phyloP scores from a whole-genome alignment of 2,888 invertebrate genomes.

The Julus scanicus region DNA sequence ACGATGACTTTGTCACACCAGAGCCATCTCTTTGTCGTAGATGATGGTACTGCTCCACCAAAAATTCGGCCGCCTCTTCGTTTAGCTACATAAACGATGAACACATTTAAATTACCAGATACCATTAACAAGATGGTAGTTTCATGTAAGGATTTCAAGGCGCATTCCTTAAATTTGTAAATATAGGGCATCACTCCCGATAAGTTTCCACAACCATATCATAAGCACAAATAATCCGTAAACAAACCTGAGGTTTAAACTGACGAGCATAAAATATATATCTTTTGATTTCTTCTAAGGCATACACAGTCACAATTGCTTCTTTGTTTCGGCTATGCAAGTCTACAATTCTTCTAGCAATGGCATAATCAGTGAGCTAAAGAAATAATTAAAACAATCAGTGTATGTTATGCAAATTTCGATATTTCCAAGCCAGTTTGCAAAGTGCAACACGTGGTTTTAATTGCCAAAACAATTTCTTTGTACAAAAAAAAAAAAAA shows the following conservation, averaged over 20 bases:
- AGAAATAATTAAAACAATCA: constrained; percentile 36
- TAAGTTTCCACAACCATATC: constrained; percentile 59
- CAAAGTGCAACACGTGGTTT: neutral
- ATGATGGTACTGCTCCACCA: constrained; percentile 89
- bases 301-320: constrained; percentile 81
- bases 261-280: constrained; percentile 97
- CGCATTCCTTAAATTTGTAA: too few relatives aligned
- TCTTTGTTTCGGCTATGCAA: constrained; percentile 88
- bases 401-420: neutral
- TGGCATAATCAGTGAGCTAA: constrained; percentile 92
- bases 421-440: neutral
- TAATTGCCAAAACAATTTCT: neutral
- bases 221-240: too few relatives aligned
- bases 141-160: too few relatives aligned
- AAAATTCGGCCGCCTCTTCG: constrained; percentile 81
- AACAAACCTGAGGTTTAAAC: constrained; percentile 86
- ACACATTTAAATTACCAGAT: neutral
- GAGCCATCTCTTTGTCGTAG: constrained; percentile 84
- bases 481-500: neutral
- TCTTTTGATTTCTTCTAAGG: constrained; percentile 87
- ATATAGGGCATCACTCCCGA: too few relatives aligned
- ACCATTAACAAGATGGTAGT: too few relatives aligned
- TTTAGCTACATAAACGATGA: constrained; percentile 65
- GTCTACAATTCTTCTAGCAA: constrained; percentile 95
- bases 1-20: constrained; percentile 77